Evolutionary conservation across 2,113 vertebrate species (phyloP).

Genomic region (Malurus melanocephalus): DNA sequence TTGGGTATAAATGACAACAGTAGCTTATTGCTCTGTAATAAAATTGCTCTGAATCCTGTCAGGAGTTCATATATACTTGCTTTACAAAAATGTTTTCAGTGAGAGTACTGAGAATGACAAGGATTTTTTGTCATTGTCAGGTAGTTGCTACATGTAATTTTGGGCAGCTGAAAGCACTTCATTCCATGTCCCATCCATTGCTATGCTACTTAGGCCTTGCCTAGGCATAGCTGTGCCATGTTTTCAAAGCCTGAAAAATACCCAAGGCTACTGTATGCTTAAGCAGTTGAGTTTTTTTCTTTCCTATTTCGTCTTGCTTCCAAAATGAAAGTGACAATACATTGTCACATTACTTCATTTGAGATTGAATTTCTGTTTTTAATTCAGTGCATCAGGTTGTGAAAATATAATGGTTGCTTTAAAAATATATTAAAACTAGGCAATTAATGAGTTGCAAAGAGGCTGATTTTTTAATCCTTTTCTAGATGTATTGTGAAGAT

Average conservation of each 20-base stretch:
- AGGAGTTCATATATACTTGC: not conserved
- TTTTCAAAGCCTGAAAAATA: slow-evolving; percentile 19
- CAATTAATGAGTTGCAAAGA: not conserved
- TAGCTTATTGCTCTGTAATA: not conserved
- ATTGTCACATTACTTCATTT: not conserved
- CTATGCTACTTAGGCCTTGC: not conserved
- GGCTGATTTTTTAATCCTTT: slow-evolving; percentile 22
- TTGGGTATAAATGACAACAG: not conserved
- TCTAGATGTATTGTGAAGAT: slow-evolving; percentile 95
- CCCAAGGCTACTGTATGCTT: slow-evolving; percentile 41
- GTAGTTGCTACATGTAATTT: not conserved
- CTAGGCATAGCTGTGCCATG: not conserved
- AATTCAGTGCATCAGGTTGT: not conserved
- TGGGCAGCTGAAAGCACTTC: not conserved
- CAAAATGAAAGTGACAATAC: not conserved
- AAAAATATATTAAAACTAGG: not conserved
- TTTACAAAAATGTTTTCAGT: not conserved
- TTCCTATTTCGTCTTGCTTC: not conserved
- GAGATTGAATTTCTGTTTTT: not conserved
- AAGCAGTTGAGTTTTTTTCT: not conserved
- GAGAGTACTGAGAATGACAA: not conserved
- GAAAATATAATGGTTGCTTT: not conserved
- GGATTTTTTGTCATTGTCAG: not conserved
- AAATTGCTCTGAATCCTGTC: not conserved
- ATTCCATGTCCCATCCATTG: not conserved